phyloP scores from a whole-genome alignment of 2,113 vertebrate species.

The Spheniscus mendiculus region DNA sequence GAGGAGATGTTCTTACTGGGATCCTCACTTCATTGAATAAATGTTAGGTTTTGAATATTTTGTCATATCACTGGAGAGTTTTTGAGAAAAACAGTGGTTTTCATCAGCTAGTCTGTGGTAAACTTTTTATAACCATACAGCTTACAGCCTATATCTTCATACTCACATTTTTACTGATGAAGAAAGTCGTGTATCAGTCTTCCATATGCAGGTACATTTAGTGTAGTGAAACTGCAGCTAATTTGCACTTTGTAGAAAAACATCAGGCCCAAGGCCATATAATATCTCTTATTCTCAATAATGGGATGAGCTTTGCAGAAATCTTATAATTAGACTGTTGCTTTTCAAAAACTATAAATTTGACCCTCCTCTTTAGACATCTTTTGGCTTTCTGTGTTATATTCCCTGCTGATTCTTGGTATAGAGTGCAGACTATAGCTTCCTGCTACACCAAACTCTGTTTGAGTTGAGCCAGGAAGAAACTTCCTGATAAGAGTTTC shows the following conservation, averaged over 20 bases:
- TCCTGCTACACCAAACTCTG: background rate
- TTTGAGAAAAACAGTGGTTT: background rate
- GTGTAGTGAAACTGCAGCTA: background rate
- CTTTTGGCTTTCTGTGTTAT: background rate
- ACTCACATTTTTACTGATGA: background rate
- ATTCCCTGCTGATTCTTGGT: background rate
- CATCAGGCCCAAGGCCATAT: background rate
- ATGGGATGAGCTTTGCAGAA: background rate
- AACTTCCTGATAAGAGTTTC: background rate
- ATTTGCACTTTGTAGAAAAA: background rate
- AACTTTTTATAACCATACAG: background rate
- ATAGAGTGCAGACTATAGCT: background rate
- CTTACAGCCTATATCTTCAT: background rate
- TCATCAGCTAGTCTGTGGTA: background rate
- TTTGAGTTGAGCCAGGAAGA: background rate
- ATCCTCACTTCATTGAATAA: background rate
- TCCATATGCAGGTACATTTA: background rate
- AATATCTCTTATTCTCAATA: background rate
- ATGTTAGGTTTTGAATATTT: background rate
- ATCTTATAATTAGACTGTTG: background rate
- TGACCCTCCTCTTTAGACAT: background rate
- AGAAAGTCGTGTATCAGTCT: background rate
- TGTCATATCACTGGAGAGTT: background rate
- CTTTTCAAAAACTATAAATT: background rate
- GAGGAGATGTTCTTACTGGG: background rate